A percentile compares a stretch with the other conserved stretches of the same genome.
Conservation (phyloP, 2,888 invertebrate species). For the Labia minor region DNA sequence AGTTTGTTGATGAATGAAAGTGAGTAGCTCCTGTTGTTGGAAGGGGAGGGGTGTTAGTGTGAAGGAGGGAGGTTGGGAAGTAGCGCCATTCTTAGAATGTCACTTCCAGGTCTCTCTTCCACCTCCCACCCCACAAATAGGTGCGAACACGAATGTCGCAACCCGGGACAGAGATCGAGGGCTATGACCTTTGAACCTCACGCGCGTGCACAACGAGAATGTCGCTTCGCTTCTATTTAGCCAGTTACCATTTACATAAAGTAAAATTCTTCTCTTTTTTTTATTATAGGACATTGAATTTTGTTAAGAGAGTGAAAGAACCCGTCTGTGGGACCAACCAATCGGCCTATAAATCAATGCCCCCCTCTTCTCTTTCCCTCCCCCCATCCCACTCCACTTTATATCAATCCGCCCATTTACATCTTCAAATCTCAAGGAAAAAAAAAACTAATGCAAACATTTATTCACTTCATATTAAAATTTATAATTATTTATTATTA, state of each 20-base stretch:
- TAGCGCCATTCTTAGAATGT: too few species aligned
- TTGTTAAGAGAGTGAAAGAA: background rate
- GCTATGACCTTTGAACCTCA: background rate
- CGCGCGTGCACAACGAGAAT: conserved; percentile 4
- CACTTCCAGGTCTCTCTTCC: too few species aligned
- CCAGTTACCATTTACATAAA: conserved; percentile 14
- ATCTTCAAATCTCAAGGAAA: too few species aligned
- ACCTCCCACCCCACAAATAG: too few species aligned
- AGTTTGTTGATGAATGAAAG: too few species aligned
- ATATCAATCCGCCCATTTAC: too few species aligned
- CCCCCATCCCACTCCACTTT: too few species aligned
- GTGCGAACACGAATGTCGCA: background rate
- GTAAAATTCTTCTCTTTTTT: conserved; percentile 16
- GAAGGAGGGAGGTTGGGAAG: too few species aligned
- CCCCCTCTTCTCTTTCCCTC: too few species aligned
- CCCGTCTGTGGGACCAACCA: background rate
- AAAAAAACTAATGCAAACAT: background rate
- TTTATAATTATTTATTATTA: conserved; percentile 13
- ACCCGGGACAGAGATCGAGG: too few species aligned
- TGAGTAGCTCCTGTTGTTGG: too few species aligned
- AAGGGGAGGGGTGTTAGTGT: too few species aligned
- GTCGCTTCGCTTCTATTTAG: background rate
- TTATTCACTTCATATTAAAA: background rate
- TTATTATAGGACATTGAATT: conserved; percentile 4
- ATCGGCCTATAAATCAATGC: conserved; percentile 4